phyloP scores from a whole-genome alignment of 2,113 vertebrate genomes.

The Anser cygnoides region DNA sequence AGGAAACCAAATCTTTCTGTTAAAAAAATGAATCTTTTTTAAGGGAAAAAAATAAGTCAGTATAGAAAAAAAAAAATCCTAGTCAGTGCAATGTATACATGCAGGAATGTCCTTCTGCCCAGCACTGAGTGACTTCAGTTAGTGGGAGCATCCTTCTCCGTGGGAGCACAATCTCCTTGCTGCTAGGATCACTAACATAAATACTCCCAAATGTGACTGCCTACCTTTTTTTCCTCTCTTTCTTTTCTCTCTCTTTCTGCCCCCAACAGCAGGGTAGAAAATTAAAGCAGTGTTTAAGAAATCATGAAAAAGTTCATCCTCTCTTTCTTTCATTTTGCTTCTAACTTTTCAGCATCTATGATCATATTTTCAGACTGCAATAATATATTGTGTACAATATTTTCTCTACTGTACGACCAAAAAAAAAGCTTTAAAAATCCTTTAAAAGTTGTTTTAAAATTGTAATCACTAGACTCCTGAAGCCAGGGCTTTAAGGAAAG shows the following conservation, averaged over 20 bases:
- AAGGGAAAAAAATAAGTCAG: background rate
- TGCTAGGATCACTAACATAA: background rate
- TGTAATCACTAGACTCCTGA: background rate
- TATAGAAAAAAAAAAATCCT: background rate
- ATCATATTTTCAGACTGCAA: background rate
- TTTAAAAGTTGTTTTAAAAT: background rate
- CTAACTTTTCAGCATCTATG: background rate
- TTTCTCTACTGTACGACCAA: background rate
- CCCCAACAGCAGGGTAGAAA: background rate
- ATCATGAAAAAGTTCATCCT: background rate
- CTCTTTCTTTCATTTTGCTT: background rate
- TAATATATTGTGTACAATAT: accelerated
- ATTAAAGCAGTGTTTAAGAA: background rate
- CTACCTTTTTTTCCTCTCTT: accelerated
- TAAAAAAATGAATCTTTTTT: background rate
- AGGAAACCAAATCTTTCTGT: background rate
- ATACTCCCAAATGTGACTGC: background rate
- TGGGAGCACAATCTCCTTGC: background rate
- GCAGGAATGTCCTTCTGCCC: background rate
- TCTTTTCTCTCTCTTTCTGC: background rate
- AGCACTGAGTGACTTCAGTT: background rate
- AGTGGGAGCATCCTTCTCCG: background rate
- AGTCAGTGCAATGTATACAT: accelerated
- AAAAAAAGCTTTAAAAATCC: background rate
- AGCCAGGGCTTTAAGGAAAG: background rate